These are phyloP conservation scores for Trichoplusia ni DNA, from an alignment of 1,140 invertebrate species.

Conservation along the genomic window DNA sequence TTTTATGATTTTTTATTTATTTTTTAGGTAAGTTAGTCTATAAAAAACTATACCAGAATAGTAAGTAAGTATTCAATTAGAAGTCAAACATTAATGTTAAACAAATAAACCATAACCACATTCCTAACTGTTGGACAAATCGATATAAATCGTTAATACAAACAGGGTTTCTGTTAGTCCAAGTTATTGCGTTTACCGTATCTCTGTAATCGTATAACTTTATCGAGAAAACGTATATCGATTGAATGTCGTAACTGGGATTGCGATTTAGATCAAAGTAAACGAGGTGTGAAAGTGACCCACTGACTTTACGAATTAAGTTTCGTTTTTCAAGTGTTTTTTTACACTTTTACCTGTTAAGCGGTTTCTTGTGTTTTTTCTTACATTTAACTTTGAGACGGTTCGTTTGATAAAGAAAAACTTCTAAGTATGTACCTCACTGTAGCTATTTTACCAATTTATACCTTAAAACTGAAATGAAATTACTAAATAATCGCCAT, in stretches of 20 bases:
- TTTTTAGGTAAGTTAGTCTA: no score
- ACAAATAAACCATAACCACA: no score
- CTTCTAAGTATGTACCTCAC: no score
- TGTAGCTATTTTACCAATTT: no score
- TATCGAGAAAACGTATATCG: conserved; percentile 45
- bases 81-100: no score
- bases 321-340: not conserved
- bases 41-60: no score
- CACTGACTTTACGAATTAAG: conserved; percentile 19
- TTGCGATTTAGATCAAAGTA: conserved; percentile 39
- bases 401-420: no score
- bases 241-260: conserved; percentile 38
- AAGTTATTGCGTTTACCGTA: conserved; percentile 5
- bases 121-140: no score
- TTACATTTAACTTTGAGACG: conserved; percentile 1
- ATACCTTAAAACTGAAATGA: no score
- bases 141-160: conserved; percentile 6
- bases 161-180: not conserved
- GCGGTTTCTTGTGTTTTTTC: not conserved
- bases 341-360: not conserved
- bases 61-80: no score
- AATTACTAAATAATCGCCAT: no score
- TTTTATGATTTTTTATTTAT: no score
- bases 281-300: conserved; percentile 50
- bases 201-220: conserved; percentile 3